Evolutionary conservation across 2,888 invertebrate genomes (phyloP), one percentile per base, ranked within the genome.

Genomic region (Hemicrepidius hirtus): DNA sequence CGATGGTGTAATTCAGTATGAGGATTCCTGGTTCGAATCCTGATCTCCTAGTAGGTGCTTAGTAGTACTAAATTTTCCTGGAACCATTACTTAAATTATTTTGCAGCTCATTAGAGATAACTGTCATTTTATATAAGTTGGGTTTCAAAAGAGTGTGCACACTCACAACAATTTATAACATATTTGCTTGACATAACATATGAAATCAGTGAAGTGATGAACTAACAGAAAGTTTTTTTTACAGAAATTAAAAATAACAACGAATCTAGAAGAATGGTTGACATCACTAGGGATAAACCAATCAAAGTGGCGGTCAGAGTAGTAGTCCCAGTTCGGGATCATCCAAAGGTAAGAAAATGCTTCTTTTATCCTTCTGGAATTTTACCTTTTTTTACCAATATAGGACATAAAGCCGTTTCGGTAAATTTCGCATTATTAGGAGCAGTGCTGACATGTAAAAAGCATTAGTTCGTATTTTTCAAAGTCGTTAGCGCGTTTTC

Each of bases 221-320:
- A n/a, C 7, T 32, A 32, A 32, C 9, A 2, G 4, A 32, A 32
- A 9, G 1, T 32, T 32, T 32, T 79, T 80, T 83, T 80, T 79
- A 79, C 84, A 86, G 85, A 84, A 79, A 84, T 81, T 74, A 86
- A 85, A 82, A 60, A 57, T 41, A 82, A 80, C 71, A 80, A 81
- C 76, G 84, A 85, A 73, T 83, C 93, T 83, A 88, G 93, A 78
- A 91, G 93, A 85, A 94, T 95, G 94, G 89, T 94, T 82, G 95
- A 95, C 87, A 95, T 95, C 82, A 95, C 95, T 46, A 89, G 95
- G 80, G 95, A 95, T 87, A 95, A 95, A 84, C 95, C 95, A 40
- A 94, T 95, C 80, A 95, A 95, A 88, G 94, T 96, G 78, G 93
- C 95, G 80, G 95, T 95, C 76, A 90, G 94, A 81, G 95, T 95